A percentile compares a stretch with the other conserved stretches of the same genome.
Evolutionary conservation across 2,888 invertebrate genomes (phyloP).

Genomic region (Conops quadrifasciatus): DNA sequence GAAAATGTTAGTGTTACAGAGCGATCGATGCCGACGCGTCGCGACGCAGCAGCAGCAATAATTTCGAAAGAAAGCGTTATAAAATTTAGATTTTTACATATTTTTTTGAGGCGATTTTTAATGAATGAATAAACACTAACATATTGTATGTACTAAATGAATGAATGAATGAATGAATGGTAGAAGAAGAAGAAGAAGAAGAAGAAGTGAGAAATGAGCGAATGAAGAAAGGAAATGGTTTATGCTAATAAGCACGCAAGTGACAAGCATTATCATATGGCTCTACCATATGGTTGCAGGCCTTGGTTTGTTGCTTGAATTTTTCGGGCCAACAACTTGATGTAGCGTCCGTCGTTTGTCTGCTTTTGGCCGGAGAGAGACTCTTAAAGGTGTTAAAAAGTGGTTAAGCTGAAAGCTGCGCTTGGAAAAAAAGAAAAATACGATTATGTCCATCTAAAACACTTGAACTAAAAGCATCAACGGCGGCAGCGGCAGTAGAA

Average conservation of each 20-base stretch:
- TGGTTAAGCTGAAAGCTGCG: conserved; percentile 55
- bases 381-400: conserved; percentile 63
- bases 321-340: conserved; percentile 41
- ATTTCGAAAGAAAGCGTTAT: too few species aligned
- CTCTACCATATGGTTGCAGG: not conserved
- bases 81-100: too few species aligned
- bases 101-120: not conserved
- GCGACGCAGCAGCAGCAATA: not conserved
- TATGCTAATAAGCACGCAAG: too few species aligned
- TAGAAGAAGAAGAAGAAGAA: not conserved
- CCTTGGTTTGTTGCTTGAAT: too few species aligned
- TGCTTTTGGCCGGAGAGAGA: conserved; percentile 40
- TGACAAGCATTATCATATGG: conserved; percentile 13
- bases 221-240: conserved; percentile 26
- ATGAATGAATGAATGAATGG: conserved; percentile 16
- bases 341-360: conserved; percentile 40
- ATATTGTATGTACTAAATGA: not conserved
- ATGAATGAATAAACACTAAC: conserved; percentile 6
- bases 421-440: too few species aligned
- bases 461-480: conserved; percentile 42
- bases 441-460: too few species aligned
- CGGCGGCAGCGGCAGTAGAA: conserved; percentile 44
- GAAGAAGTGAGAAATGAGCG: conserved; percentile 9
- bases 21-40: not conserved
- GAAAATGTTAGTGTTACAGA: too few species aligned